Evolutionary conservation across 2,113 vertebrate genomes (phyloP).

Genomic region (Hippocampus guttulatus): DNA sequence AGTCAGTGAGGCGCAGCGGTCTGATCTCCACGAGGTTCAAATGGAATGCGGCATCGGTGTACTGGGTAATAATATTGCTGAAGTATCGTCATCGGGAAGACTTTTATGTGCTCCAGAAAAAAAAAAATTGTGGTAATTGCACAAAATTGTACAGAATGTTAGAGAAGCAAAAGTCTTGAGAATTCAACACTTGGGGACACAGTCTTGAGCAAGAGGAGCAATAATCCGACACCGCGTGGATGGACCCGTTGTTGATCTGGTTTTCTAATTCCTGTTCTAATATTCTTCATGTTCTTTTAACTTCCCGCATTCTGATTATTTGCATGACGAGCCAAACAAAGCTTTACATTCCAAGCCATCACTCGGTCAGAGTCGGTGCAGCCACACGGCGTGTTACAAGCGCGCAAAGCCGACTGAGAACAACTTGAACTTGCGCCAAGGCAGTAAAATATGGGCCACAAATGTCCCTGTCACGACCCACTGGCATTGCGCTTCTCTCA

Average conservation of each 20-base stretch:
- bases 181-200: no score
- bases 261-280: background rate
- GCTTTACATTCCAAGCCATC: conserved; percentile 37
- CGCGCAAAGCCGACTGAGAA: conserved; percentile 43
- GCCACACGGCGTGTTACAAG: conserved; percentile 21
- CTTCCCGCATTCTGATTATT: no score
- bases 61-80: background rate
- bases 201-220: no score
- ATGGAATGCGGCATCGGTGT: background rate
- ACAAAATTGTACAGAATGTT: background rate
- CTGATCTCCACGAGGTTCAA: background rate
- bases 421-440: conserved; percentile 48
- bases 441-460: conserved; percentile 59
- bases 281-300: background rate
- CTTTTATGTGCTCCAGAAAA: background rate
- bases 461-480: conserved; percentile 55
- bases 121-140: background rate
- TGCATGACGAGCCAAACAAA: no score
- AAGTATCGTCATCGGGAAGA: background rate
- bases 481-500: conserved; percentile 53
- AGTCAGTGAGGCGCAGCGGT: background rate
- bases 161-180: no score
- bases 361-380: conserved; percentile 41
- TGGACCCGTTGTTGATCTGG: background rate
- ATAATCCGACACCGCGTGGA: no score